Percentiles rank a stretch among this genome's conserved stretches.
These are phyloP conservation scores for Xenopus laevis DNA, from an alignment of 2,113 vertebrate genomes.

Conservation along the genomic window DNA sequence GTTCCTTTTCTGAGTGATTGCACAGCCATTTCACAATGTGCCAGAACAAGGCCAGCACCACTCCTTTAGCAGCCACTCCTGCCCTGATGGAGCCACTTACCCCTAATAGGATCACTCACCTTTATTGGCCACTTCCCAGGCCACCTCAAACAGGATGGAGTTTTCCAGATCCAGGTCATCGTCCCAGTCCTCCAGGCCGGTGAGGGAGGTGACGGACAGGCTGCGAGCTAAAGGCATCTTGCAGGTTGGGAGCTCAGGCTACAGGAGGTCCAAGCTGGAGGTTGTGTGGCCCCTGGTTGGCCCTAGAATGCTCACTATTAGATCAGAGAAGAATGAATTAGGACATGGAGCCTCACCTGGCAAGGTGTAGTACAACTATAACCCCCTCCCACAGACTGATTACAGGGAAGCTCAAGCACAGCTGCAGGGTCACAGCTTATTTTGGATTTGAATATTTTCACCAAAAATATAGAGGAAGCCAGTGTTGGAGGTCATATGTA, in stretches of 20 bases:
- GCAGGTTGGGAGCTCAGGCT: neutral
- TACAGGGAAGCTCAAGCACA: neutral
- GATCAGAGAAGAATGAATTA: neutral
- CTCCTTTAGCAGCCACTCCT: no score
- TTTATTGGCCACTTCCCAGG: conserved; percentile 93
- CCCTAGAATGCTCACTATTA: neutral
- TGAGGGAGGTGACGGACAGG: conserved; percentile 80
- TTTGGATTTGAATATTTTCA: no score
- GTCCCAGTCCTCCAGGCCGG: conserved; percentile 83
- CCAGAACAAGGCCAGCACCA: no score
- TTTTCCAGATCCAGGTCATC: conserved; percentile 83
- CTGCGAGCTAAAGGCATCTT: conserved; percentile 81
- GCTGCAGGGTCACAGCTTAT: neutral
- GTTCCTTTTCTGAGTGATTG: no score
- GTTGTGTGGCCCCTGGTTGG: neutral
- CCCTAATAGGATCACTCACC: conserved; percentile 54
- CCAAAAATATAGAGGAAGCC: no score
- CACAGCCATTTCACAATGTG: no score
- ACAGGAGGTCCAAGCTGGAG: neutral
- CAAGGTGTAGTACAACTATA: neutral
- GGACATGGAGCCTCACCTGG: neutral
- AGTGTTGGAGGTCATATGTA: no score
- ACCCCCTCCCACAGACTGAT: neutral
- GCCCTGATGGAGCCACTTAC: no score
- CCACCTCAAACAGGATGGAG: conserved; percentile 83